These are phyloP conservation scores for Galeopterus variegatus DNA, from an alignment of 2,113 vertebrate species.

Conservation along the genomic window DNA sequence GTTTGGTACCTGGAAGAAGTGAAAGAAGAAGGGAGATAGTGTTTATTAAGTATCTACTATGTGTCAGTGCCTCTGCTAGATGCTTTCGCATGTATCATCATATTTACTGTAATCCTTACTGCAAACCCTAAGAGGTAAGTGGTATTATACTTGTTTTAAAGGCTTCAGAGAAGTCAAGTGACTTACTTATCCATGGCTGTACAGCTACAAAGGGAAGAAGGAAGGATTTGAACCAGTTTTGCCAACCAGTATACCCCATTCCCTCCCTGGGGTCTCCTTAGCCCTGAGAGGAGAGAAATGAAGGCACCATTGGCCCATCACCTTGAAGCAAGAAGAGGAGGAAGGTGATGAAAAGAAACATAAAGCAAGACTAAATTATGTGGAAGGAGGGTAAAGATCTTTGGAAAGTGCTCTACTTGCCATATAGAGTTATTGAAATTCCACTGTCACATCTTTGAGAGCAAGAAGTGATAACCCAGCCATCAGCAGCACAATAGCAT, in stretches of 20 bases:
- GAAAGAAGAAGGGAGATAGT: background rate
- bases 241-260: background rate
- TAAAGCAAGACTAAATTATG: background rate
- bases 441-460: background rate
- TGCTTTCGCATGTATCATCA: background rate
- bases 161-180: background rate
- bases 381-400: background rate
- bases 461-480: background rate
- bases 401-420: background rate
- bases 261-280: background rate
- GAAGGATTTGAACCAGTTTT: background rate
- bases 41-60: background rate
- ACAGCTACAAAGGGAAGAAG: background rate
- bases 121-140: background rate
- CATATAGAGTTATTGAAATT: slow-evolving; percentile 16
- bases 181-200: background rate
- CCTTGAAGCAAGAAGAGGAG: background rate
- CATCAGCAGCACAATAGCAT: background rate
- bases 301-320: background rate
- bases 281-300: background rate
- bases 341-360: background rate
- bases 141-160: background rate
- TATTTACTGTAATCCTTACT: background rate
- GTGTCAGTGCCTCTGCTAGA: background rate
- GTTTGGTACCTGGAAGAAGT: background rate